Evolutionary conservation across 2,113 vertebrate species (phyloP).

Genomic region (Lonchura striata): DNA sequence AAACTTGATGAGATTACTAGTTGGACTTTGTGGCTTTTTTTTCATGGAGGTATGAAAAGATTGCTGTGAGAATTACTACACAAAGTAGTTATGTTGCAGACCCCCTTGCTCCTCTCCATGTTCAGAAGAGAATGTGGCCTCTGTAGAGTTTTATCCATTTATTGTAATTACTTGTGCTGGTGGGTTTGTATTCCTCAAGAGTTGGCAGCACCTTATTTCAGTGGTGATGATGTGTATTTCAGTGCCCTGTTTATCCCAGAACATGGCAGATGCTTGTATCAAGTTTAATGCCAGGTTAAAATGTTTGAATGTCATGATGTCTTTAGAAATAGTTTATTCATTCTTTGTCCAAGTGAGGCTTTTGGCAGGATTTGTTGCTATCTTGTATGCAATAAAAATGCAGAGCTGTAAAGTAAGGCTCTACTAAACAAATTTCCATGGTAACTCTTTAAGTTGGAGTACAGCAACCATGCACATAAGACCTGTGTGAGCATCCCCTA

Average conservation of each 20-base stretch:
- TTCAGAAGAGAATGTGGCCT: neutral
- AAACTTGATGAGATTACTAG: neutral
- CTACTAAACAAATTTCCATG: neutral
- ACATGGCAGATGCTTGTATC: neutral
- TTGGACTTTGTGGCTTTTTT: neutral
- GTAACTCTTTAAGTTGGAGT: neutral
- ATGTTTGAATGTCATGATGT: neutral
- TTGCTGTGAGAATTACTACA: neutral
- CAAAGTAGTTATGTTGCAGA: neutral
- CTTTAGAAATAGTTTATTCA: neutral
- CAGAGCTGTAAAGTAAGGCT: neutral
- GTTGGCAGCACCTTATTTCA: neutral
- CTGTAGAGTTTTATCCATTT: neutral
- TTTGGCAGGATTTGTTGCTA: neutral
- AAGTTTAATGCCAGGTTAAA: slow-evolving; percentile 19
- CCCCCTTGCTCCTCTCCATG: accelerated
- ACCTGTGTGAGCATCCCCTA: neutral
- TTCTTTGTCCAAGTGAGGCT: neutral
- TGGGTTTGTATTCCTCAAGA: neutral
- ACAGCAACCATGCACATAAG: accelerated
- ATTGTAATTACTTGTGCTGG: neutral
- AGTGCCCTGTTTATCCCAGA: neutral
- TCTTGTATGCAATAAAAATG: neutral
- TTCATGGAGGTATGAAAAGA: neutral
- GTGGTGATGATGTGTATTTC: neutral